A percentile compares a stretch with the other conserved stretches of the same genome.
Evolutionary conservation across 2,888 invertebrate species (phyloP).

Genomic region (Zaprionus bogoriensis): DNA sequence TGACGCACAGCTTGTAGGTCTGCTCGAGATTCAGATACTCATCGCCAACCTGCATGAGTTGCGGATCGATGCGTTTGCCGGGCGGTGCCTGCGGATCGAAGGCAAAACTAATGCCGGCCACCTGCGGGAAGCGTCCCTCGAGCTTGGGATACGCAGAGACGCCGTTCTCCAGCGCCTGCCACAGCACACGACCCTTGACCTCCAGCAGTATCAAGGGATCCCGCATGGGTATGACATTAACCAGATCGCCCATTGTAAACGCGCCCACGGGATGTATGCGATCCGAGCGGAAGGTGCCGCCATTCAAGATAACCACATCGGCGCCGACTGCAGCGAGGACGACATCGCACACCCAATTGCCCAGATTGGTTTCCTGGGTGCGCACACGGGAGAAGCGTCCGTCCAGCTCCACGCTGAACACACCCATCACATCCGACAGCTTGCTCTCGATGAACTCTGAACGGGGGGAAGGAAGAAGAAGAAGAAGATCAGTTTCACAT

Average conservation of each 20-base stretch:
- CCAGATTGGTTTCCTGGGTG: conserved; percentile 93
- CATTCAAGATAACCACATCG: conserved; percentile 93
- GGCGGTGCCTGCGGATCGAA: conserved; percentile 88
- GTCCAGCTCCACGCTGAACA: conserved; percentile 93
- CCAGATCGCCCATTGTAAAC: conserved; percentile 92
- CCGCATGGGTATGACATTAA: conserved; percentile 92
- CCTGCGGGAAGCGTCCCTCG: conserved; percentile 94
- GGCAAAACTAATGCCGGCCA: conserved; percentile 89
- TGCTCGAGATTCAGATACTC: conserved; percentile 89
- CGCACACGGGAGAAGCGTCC: conserved; percentile 92
- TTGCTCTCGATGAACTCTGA: conserved; percentile 91
- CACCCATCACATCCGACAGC: conserved; percentile 92
- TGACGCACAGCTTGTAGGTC: conserved; percentile 90
- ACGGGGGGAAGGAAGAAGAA: no score
- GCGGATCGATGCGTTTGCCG: conserved; percentile 88
- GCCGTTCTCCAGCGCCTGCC: conserved; percentile 91
- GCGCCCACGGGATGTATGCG: conserved; percentile 90
- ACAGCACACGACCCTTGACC: conserved; percentile 87
- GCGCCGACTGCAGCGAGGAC: conserved; percentile 93
- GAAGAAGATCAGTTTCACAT: no score
- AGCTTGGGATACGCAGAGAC: conserved; percentile 93
- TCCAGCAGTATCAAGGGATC: conserved; percentile 91
- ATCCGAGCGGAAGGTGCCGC: conserved; percentile 85
- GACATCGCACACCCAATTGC: conserved; percentile 92
- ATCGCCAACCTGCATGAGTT: conserved; percentile 92